Evolutionary conservation across 1,140 invertebrate genomes (phyloP).

Genomic region (Drosophila asahinai): DNA sequence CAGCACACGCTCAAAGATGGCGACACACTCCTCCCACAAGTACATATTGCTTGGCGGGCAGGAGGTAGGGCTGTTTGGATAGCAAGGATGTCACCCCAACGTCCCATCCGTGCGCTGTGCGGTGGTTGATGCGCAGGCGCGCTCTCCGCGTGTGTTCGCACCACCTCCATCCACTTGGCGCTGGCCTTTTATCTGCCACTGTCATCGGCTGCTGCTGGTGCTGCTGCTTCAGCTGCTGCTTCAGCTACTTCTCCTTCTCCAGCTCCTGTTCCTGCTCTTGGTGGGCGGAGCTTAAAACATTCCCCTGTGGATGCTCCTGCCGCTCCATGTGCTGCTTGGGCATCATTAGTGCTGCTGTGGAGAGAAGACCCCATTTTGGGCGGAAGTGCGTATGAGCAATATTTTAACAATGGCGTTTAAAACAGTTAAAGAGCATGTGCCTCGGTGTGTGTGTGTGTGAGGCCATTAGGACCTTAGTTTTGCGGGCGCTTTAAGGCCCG

Average conservation of each 20-base stretch:
- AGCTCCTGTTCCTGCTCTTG: conserved; percentile 5
- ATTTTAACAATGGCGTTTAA: conserved; percentile 84
- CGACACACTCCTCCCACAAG: conserved; percentile 71
- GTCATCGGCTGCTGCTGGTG: conserved; percentile 55
- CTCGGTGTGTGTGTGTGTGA: conserved; percentile 43
- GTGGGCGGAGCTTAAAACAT: conserved; percentile 55
- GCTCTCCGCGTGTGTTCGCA: conserved; percentile 26
- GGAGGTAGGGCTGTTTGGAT: conserved; percentile 7
- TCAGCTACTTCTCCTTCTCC: conserved; percentile 13
- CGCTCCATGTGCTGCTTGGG: conserved; percentile 59
- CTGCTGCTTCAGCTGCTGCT: not conserved
- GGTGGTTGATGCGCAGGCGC: conserved; percentile 72
- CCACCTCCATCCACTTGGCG: conserved; percentile 29
- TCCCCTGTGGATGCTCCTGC: conserved; percentile 35
- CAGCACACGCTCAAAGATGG: conserved; percentile 69
- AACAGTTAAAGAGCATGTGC: conserved; percentile 76
- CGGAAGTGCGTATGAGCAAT: conserved; percentile 83
- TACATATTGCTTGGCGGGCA: conserved; percentile 1
- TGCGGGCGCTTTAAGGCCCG: conserved; percentile 65
- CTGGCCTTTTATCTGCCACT: conserved; percentile 54
- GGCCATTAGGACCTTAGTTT: conserved; percentile 75
- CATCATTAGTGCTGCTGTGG: conserved; percentile 78
- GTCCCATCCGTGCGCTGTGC: conserved; percentile 21
- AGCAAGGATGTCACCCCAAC: conserved; percentile 51
- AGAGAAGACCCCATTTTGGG: conserved; percentile 76